phyloP scores from a whole-genome alignment of 2,113 vertebrate species.

The Pseudonaja textilis region DNA sequence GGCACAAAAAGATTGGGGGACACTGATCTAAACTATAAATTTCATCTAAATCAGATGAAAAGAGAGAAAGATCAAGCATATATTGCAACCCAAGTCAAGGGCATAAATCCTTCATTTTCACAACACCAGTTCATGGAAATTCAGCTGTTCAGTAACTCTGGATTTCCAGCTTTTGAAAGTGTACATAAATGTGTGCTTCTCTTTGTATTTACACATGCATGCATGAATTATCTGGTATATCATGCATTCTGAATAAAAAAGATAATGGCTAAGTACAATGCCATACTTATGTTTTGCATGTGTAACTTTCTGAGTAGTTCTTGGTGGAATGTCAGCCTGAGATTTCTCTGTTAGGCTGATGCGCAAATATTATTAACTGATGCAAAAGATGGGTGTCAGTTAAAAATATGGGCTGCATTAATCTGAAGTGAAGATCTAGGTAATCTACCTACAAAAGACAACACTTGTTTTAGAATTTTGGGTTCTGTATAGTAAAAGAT shows the following conservation, averaged over 20 bases:
- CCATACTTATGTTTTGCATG: neutral
- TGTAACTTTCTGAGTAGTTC: neutral
- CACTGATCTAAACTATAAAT: neutral
- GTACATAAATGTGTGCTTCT: neutral
- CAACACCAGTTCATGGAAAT: neutral
- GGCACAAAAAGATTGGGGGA: neutral
- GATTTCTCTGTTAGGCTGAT: constrained; percentile 18
- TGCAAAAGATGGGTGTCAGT: neutral
- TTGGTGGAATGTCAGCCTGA: neutral
- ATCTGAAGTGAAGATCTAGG: neutral
- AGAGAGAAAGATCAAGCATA: neutral
- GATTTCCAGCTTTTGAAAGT: neutral
- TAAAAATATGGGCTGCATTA: neutral
- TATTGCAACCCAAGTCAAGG: neutral
- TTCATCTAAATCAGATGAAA: neutral
- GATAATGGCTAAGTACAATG: neutral
- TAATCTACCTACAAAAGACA: neutral
- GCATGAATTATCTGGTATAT: neutral
- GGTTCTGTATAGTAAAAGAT: neutral
- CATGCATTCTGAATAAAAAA: neutral
- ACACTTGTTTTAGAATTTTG: neutral
- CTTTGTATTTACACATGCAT: neutral
- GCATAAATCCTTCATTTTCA: neutral
- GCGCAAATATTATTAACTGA: neutral
- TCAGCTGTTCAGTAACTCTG: neutral